phyloP scores from a whole-genome alignment of 2,797 vertebrate species.

The Phalanger gymnotis region DNA sequence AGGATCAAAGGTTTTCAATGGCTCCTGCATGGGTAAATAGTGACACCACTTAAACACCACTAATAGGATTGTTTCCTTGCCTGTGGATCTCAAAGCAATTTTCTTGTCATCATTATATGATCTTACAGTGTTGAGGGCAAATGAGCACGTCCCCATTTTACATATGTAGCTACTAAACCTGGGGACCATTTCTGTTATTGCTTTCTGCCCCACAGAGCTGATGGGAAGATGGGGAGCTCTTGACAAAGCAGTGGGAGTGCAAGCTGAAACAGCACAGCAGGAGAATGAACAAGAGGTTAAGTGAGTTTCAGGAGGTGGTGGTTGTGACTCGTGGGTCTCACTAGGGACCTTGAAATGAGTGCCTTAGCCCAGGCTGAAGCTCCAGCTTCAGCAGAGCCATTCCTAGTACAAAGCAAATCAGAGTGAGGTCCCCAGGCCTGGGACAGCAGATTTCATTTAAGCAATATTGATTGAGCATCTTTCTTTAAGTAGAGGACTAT shows the following conservation, averaged over 20 bases:
- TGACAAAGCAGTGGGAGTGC: conserved; percentile 59
- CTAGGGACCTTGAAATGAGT: conserved; percentile 51
- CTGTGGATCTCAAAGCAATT: conserved; percentile 73
- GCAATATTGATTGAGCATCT: background rate
- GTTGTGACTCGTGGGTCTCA: conserved; percentile 58
- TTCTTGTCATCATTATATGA: conserved; percentile 69
- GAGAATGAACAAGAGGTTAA: conserved; percentile 55
- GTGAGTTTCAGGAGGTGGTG: conserved; percentile 48
- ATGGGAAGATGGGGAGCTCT: conserved; percentile 71
- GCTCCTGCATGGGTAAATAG: conserved; percentile 68
- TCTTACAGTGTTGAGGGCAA: conserved; percentile 66
- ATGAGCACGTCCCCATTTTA: conserved; percentile 58
- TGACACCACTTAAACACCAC: conserved; percentile 59
- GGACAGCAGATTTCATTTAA: background rate
- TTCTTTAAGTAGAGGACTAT: background rate
- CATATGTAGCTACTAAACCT: conserved; percentile 41
- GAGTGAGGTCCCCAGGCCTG: background rate
- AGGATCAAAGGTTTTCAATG: conserved; percentile 72
- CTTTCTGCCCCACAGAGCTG: conserved; percentile 63
- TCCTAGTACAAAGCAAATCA: background rate
- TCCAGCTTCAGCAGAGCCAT: background rate
- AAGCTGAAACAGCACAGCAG: conserved; percentile 50
- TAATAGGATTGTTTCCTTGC: conserved; percentile 60
- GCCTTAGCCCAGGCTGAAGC: background rate
- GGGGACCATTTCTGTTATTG: conserved; percentile 60